These are phyloP conservation scores for Bombus sibiricus DNA, from an alignment of 1,140 invertebrate species.

Conservation along the genomic window DNA sequence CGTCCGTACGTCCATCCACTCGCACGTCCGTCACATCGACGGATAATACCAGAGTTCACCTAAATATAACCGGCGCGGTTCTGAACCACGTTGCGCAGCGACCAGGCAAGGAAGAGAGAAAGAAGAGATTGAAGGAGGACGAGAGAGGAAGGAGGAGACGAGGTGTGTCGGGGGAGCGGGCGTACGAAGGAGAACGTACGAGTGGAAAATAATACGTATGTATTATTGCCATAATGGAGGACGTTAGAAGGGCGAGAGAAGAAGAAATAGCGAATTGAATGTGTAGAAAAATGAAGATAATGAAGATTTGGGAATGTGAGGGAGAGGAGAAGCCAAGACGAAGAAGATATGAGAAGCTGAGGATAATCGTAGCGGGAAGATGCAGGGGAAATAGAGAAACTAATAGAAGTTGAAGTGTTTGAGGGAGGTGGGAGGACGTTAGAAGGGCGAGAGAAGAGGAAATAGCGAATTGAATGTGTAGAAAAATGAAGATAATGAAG, in stretches of 20 bases:
- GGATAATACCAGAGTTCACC: constrained; percentile 75
- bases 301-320: too few relatives aligned
- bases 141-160: not conserved
- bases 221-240: too few relatives aligned
- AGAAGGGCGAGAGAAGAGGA: not conserved
- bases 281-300: too few relatives aligned
- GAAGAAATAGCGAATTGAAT: too few relatives aligned
- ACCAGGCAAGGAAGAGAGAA: not conserved
- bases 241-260: too few relatives aligned
- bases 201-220: not conserved
- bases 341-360: rapidly evolving
- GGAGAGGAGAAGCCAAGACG: too few relatives aligned
- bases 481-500: not conserved
- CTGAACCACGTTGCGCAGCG: not conserved
- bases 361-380: too few relatives aligned
- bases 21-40: constrained; percentile 66
- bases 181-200: not conserved
- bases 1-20: constrained; percentile 64
- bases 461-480: too few relatives aligned
- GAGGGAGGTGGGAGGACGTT: not conserved
- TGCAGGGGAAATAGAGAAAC: too few relatives aligned
- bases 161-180: too few relatives aligned
- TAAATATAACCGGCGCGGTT: constrained; percentile 69
- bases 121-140: too few relatives aligned
- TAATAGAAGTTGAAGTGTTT: not conserved